Conservation (phyloP, 2,888 invertebrate genomes). For the Apotomis capreana region DNA sequence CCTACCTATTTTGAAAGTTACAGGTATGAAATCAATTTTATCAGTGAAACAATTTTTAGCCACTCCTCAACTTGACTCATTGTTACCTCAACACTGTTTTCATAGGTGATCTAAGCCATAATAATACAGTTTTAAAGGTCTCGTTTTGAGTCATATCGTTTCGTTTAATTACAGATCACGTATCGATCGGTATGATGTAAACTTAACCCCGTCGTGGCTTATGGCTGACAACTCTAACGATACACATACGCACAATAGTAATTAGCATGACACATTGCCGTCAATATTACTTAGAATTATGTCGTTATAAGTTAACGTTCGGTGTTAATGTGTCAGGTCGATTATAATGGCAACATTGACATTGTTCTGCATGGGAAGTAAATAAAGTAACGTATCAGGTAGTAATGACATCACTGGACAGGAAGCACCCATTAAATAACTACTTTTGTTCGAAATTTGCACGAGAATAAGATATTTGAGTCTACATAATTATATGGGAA, state of each 20-base stretch:
- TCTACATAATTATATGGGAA: too few species aligned
- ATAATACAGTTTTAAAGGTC: slow-evolving; percentile 36
- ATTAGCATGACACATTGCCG: slow-evolving; percentile 33
- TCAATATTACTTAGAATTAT: slow-evolving; percentile 16
- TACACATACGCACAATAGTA: slow-evolving; percentile 34
- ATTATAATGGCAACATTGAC: background rate
- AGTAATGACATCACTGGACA: too few species aligned
- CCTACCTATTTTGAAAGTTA: too few species aligned
- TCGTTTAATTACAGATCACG: slow-evolving; percentile 71
- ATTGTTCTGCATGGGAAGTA: background rate
- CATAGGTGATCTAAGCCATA: slow-evolving; percentile 34
- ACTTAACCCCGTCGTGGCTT: slow-evolving; percentile 62
- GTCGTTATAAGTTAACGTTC: slow-evolving; percentile 8
- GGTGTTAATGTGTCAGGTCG: background rate
- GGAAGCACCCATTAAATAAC: too few species aligned
- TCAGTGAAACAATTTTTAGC: background rate
- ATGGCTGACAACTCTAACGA: slow-evolving; percentile 43
- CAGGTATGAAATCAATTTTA: too few species aligned
- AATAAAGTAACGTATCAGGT: too few species aligned
- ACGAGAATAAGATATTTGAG: too few species aligned
- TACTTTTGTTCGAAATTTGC: too few species aligned
- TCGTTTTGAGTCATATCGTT: slow-evolving; percentile 39
- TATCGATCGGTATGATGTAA: slow-evolving; percentile 67
- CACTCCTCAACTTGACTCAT: slow-evolving; percentile 25
- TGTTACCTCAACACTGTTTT: slow-evolving; percentile 24